Evolutionary conservation across 2,888 invertebrate species (phyloP), one percentile per base, ranked within the genome.

Genomic region (Phania funesta): DNA sequence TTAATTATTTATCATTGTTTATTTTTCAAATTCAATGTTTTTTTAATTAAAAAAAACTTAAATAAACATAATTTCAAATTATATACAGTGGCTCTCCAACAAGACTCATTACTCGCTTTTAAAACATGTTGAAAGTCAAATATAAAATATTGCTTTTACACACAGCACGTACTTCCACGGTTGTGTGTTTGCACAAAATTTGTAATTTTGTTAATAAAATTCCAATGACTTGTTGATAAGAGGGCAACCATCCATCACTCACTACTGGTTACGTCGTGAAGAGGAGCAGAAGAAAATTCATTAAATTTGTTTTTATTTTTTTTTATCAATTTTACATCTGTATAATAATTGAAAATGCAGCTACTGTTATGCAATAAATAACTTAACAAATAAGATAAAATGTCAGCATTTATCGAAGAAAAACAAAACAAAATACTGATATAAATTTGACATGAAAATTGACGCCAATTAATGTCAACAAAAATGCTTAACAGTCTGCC

Each of bases 391-490:
- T 16, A 32, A 35, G 22, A 54, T 54, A 50, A 24, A 44, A 11
- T 41, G 64, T n/a, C 52, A 18, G n/a, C 8, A 29, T 4, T 13
- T 20, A 41, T 41, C 5, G 20, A 29, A 13, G 50, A 48, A 67
- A 38, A 13, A 44, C 24, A 9, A 11, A 24, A 41, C 38, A 62
- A 44, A 71, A 48, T 6, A 5, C n/a, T 41, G 24, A n/a, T 68
- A 58, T 24, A 46, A 75, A 70, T 58, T 78, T 54, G 22, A 84
- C 83, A 83, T 80, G 83, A 50, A 88, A 87, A 86, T 87, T 87
- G 89, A 89, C 88, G 88, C 88, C 89, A 88, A 88, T 88, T 86
- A 87, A 84, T 87, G 89, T 89, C 89, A 89, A 89, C 80, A 86
- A 78, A 77, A 64, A 46, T 74, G 29, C 24, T 70, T 70, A 46